Evolutionary conservation across 1,140 invertebrate genomes (phyloP).

Genomic region (Zaprionus inermis): DNA sequence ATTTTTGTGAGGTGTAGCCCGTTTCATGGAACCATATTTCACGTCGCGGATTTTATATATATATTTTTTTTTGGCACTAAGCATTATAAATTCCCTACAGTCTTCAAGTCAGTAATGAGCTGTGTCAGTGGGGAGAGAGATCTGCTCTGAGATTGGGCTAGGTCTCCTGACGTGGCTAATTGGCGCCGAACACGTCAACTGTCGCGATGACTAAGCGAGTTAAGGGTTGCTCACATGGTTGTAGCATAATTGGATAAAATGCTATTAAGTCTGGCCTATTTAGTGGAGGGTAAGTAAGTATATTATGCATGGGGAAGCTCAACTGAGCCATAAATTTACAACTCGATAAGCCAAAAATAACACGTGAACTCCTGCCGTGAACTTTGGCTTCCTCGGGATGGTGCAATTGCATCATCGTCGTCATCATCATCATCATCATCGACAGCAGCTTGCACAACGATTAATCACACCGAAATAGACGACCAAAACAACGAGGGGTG

Average conservation of each 20-base stretch:
- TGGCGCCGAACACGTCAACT: slow-evolving; percentile 66
- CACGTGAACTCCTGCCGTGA: slow-evolving; percentile 30
- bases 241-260: slow-evolving; percentile 72
- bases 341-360: slow-evolving; percentile 45
- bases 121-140: slow-evolving; percentile 4
- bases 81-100: slow-evolving; percentile 72
- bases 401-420: slow-evolving; percentile 54
- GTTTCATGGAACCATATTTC: slow-evolving; percentile 31
- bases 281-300: slow-evolving; percentile 56
- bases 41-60: slow-evolving; percentile 43
- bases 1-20: slow-evolving; percentile 30
- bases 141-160: slow-evolving; percentile 31
- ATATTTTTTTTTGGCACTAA: slow-evolving; percentile 53
- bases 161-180: slow-evolving; percentile 50
- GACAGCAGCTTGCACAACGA: slow-evolving; percentile 40
- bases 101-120: slow-evolving; percentile 60
- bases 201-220: slow-evolving; percentile 35
- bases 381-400: slow-evolving; percentile 30
- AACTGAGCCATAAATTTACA: slow-evolving; percentile 23
- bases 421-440: slow-evolving; percentile 25
- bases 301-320: background rate
- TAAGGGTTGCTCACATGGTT: slow-evolving; percentile 43
- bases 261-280: slow-evolving; percentile 64
- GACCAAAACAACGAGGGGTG: slow-evolving; percentile 1
- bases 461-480: slow-evolving; percentile 37